phyloP scores from a whole-genome alignment of 2,888 invertebrate genomes.

The Hirtodrosophila alboralis region DNA sequence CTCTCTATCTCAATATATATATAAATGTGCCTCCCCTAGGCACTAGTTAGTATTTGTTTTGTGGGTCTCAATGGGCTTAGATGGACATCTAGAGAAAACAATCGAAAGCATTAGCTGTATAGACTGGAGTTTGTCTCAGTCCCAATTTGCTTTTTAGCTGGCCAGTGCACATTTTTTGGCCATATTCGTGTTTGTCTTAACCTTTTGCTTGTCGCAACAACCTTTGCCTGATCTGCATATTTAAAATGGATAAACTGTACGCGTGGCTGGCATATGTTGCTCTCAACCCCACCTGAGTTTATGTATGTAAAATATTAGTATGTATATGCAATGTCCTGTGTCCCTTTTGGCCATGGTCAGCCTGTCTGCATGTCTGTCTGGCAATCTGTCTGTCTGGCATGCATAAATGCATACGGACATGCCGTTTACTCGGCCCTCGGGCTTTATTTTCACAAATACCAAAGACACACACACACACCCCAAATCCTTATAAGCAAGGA shows the following conservation, averaged over 20 bases:
- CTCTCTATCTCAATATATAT: slow-evolving; percentile 8
- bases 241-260: slow-evolving; percentile 59
- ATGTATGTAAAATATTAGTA: slow-evolving; percentile 12
- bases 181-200: slow-evolving; percentile 55
- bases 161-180: slow-evolving; percentile 28
- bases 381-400: slow-evolving; percentile 24
- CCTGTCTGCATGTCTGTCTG: slow-evolving; percentile 16
- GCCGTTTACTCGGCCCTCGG: slow-evolving; percentile 50
- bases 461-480: slow-evolving; percentile 34
- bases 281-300: slow-evolving; percentile 29
- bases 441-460: slow-evolving; percentile 60
- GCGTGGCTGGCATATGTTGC: slow-evolving; percentile 44
- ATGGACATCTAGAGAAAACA: slow-evolving; percentile 15
- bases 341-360: slow-evolving; percentile 19
- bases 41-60: slow-evolving; percentile 47
- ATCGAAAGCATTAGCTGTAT: slow-evolving; percentile 38
- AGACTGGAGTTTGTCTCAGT: background rate
- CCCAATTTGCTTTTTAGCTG: background rate
- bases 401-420: slow-evolving; percentile 52
- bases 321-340: slow-evolving; percentile 33
- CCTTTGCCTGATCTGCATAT: slow-evolving; percentile 70
- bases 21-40: slow-evolving; percentile 33
- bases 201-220: slow-evolving; percentile 54
- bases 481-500: no score
- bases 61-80: slow-evolving; percentile 33